Evolutionary conservation across 2,888 invertebrate species (phyloP).

Genomic region (Caenorhabditis imperialis): DNA sequence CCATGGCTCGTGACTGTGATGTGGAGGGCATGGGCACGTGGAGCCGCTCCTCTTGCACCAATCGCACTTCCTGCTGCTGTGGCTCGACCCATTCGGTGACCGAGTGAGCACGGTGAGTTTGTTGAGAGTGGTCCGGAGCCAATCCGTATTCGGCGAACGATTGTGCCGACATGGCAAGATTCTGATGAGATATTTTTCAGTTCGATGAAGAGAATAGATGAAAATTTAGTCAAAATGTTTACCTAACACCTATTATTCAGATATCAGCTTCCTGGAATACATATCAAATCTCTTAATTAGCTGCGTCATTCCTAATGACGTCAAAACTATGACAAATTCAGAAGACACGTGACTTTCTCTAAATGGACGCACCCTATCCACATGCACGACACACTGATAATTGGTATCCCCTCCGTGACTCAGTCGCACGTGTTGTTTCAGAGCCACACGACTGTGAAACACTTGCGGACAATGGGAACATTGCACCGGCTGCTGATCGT

Average conservation of each 20-base stretch:
- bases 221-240: too few relatives aligned
- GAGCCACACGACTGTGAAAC: constrained; percentile 41
- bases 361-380: constrained; percentile 36
- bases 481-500: constrained; percentile 52
- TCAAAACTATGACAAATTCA: too few relatives aligned
- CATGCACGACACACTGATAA: constrained; percentile 44
- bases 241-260: too few relatives aligned
- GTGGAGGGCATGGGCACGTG: too few relatives aligned
- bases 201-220: too few relatives aligned
- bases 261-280: too few relatives aligned
- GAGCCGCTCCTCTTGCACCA: too few relatives aligned
- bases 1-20: neutral
- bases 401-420: constrained; percentile 35
- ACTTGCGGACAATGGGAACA: constrained; percentile 53
- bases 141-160: constrained; percentile 54
- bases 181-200: constrained; percentile 13
- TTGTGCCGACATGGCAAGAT: constrained; percentile 47
- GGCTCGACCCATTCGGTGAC: constrained; percentile 49
- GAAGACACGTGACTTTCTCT: too few relatives aligned
- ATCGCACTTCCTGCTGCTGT: too few relatives aligned
- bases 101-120: constrained; percentile 41
- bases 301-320: too few relatives aligned
- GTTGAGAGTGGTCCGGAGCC: constrained; percentile 17
- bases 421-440: constrained; percentile 44
- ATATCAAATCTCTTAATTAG: too few relatives aligned